Evolutionary conservation across 2,888 invertebrate genomes (phyloP).

Genomic region (Pachliopta kotzebuea): DNA sequence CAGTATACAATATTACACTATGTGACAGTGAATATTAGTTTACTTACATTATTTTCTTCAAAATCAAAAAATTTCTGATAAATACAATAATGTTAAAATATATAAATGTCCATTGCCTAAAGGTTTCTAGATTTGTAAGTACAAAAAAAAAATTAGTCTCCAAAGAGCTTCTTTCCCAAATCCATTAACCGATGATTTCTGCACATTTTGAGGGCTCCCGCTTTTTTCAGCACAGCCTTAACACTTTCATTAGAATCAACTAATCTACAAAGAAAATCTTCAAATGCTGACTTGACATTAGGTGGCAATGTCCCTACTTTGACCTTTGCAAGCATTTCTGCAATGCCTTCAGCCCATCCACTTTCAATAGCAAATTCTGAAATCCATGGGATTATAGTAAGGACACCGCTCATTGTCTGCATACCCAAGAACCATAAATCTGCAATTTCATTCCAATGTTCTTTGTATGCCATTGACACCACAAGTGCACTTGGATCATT

Average conservation of each 20-base stretch:
- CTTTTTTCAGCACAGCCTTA: slow-evolving; percentile 88
- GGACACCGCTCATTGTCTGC: slow-evolving; percentile 93
- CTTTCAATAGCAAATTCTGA: slow-evolving; percentile 95
- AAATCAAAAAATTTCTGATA: slow-evolving; percentile 24
- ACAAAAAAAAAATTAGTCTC: slow-evolving; percentile 81
- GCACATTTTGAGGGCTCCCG: slow-evolving; percentile 90
- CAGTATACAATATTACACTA: slow-evolving; percentile 21
- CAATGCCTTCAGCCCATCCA: slow-evolving; percentile 95
- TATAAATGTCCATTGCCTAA: neutral
- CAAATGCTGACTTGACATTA: slow-evolving; percentile 93
- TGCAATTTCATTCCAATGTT: slow-evolving; percentile 93
- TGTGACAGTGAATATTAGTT: slow-evolving; percentile 22
- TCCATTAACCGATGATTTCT: slow-evolving; percentile 94
- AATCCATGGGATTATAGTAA: slow-evolving; percentile 92
- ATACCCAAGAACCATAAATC: slow-evolving; percentile 97
- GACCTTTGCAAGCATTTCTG: slow-evolving; percentile 90
- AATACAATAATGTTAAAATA: slow-evolving; percentile 17
- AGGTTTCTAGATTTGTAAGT: neutral
- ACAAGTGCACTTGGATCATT: slow-evolving; percentile 91
- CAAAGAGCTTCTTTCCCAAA: slow-evolving; percentile 92
- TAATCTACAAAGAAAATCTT: slow-evolving; percentile 92
- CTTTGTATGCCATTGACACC: slow-evolving; percentile 91
- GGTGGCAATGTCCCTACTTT: slow-evolving; percentile 90
- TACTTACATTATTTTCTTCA: slow-evolving; percentile 30
- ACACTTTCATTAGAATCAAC: slow-evolving; percentile 90